These are phyloP conservation scores for Lottia gigantea DNA, from an alignment of 2,888 invertebrate genomes.

Conservation along the genomic window DNA sequence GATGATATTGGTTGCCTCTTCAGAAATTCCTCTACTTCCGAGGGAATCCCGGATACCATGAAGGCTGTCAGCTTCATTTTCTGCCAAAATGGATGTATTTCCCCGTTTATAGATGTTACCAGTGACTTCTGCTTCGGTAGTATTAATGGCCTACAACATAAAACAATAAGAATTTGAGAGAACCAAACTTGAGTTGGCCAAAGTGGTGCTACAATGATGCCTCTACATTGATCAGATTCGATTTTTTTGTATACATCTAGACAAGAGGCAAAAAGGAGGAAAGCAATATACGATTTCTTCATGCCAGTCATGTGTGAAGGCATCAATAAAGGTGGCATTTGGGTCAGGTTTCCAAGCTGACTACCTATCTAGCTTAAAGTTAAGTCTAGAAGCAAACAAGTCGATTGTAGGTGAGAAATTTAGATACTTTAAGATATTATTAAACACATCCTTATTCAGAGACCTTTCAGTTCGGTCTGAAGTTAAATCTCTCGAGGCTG, in stretches of 20 bases:
- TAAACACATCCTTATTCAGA: not conserved
- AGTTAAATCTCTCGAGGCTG: not conserved
- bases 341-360: slow-evolving; percentile 15
- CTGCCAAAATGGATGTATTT: slow-evolving; percentile 1
- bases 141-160: slow-evolving; percentile 16
- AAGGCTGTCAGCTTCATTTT: slow-evolving; percentile 28
- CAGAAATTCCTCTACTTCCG: slow-evolving; percentile 21
- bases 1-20: slow-evolving; percentile 23
- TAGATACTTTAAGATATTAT: not conserved
- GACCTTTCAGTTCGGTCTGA: not conserved
- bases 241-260: slow-evolving; percentile 31
- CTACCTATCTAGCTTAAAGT: not conserved
- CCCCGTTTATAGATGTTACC: slow-evolving; percentile 15
- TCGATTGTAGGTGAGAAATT: not conserved
- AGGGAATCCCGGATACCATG: slow-evolving; percentile 27
- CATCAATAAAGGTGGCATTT: slow-evolving; percentile 19
- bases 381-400: not conserved
- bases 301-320: slow-evolving; percentile 18
- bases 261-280: slow-evolving; percentile 35
- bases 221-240: slow-evolving; percentile 14
- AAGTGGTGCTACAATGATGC: slow-evolving; percentile 26
- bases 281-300: slow-evolving; percentile 24
- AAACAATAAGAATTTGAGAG: slow-evolving; percentile 14
- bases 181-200: slow-evolving; percentile 35
- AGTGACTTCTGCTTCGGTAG: slow-evolving; percentile 14